phyloP scores from a whole-genome alignment of 2,888 invertebrate genomes.

The Leptopilina drosophilae region DNA sequence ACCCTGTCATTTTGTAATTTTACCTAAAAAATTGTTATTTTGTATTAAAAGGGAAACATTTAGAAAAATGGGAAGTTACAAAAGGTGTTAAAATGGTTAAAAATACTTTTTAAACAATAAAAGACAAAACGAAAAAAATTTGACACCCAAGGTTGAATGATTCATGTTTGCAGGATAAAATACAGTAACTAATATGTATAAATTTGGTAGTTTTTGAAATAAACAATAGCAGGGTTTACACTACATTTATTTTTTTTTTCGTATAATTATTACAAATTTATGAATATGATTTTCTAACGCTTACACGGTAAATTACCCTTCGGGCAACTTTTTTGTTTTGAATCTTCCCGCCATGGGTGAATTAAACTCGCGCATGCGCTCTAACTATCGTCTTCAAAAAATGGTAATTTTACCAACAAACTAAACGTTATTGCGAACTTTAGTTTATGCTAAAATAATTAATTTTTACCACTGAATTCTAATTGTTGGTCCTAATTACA shows the following conservation, averaged over 20 bases:
- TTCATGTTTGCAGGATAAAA: too few species aligned
- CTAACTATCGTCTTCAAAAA: not conserved
- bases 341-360: not conserved
- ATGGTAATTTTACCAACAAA: not conserved
- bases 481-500: not conserved
- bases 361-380: not conserved
- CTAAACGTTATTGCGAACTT: not conserved
- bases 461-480: not conserved
- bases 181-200: too few species aligned
- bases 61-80: not conserved
- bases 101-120: too few species aligned
- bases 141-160: too few species aligned
- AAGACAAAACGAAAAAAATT: too few species aligned
- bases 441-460: not conserved
- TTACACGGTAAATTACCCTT: too few species aligned
- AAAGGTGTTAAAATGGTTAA: not conserved
- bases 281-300: too few species aligned
- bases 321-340: not conserved
- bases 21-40: not conserved
- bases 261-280: too few species aligned
- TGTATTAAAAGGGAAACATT: too few species aligned
- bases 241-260: too few species aligned
- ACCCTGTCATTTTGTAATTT: not conserved
- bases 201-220: too few species aligned
- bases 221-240: too few species aligned